phyloP scores from a whole-genome alignment of 2,888 invertebrate genomes.

The Polyploca ridens region DNA sequence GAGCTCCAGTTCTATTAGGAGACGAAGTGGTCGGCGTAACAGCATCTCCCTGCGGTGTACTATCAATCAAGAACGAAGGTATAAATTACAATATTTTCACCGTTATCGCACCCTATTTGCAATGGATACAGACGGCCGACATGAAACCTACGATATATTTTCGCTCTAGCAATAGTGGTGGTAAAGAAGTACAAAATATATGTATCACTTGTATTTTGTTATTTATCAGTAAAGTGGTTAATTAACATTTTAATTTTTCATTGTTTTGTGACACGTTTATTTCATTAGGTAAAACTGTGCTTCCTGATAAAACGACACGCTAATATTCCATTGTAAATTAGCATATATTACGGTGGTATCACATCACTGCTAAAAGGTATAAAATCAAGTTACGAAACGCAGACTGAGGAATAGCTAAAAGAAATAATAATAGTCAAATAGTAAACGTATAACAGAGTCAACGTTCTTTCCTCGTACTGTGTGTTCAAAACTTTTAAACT shows the following conservation, averaged over 20 bases:
- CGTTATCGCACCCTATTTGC: slow-evolving; percentile 57
- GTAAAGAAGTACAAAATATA: slow-evolving; percentile 18
- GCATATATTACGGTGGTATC: slow-evolving; percentile 34
- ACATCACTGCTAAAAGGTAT: slow-evolving; percentile 23
- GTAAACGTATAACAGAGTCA: background rate
- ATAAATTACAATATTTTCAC: slow-evolving; percentile 65
- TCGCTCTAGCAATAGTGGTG: slow-evolving; percentile 16
- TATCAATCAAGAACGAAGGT: slow-evolving; percentile 33
- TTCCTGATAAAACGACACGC: slow-evolving; percentile 35
- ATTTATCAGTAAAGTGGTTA: slow-evolving; percentile 40
- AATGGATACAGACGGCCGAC: slow-evolving; percentile 60
- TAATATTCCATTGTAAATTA: slow-evolving; percentile 60
- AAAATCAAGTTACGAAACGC: slow-evolving; percentile 4
- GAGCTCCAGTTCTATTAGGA: slow-evolving; percentile 58
- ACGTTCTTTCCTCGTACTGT: background rate
- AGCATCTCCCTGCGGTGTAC: slow-evolving; percentile 48
- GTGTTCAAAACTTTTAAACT: background rate
- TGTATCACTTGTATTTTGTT: slow-evolving; percentile 33
- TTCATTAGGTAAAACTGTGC: slow-evolving; percentile 24
- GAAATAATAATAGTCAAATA: background rate
- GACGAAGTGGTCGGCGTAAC: slow-evolving; percentile 56
- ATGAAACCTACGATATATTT: slow-evolving; percentile 13
- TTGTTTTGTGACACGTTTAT: slow-evolving; percentile 18
- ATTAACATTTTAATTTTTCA: slow-evolving; percentile 21
- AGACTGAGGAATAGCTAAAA: background rate